Evolutionary conservation across 2,888 invertebrate species (phyloP).

Genomic region (Globia sparganii): DNA sequence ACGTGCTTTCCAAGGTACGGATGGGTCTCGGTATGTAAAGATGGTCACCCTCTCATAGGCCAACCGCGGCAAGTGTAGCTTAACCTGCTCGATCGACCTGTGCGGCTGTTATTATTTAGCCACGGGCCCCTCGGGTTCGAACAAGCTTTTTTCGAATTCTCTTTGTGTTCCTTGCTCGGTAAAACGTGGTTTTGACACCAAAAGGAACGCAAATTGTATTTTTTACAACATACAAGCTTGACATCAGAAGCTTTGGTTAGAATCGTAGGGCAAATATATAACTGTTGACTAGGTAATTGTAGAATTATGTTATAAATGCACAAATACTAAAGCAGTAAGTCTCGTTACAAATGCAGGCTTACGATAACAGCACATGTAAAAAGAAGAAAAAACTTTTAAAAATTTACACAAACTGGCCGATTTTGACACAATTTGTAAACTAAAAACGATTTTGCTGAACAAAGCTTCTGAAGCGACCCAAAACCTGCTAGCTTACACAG

Average conservation of each 20-base stretch:
- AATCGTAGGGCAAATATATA: neutral
- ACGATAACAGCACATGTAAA: too few species aligned
- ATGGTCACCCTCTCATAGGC: too few species aligned
- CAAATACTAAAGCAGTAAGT: neutral
- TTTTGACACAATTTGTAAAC: constrained; percentile 26
- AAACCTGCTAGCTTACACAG: constrained; percentile 26
- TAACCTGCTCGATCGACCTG: too few species aligned
- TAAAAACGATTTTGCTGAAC: constrained; percentile 35
- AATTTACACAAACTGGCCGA: neutral
- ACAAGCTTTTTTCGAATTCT: neutral
- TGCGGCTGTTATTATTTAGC: too few species aligned
- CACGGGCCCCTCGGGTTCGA: too few species aligned
- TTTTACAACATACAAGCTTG: neutral
- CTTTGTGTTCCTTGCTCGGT: neutral
- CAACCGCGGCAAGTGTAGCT: too few species aligned
- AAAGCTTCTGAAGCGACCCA: constrained; percentile 12
- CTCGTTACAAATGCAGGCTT: neutral
- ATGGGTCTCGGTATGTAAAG: too few species aligned
- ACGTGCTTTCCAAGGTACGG: too few species aligned
- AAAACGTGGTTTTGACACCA: constrained; percentile 11
- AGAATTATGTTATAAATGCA: neutral
- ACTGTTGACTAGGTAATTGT: too few species aligned
- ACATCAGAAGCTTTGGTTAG: neutral
- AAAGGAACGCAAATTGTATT: neutral
- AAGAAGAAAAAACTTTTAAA: neutral